Evolutionary conservation across 2,113 vertebrate genomes (phyloP).

Genomic region (Columba janthina): DNA sequence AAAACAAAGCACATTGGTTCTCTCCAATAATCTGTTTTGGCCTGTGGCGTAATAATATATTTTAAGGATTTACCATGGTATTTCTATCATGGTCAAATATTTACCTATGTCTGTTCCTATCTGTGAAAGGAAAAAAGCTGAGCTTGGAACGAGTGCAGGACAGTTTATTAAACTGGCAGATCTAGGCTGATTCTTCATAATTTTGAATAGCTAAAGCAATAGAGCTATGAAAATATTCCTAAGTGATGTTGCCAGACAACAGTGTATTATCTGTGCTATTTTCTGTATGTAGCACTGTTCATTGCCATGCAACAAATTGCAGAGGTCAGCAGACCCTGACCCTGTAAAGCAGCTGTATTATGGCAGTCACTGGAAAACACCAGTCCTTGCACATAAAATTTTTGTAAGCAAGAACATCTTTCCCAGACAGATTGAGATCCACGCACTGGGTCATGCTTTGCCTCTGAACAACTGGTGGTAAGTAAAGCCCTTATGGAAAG

Average conservation of each 20-base stretch:
- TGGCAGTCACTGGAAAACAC: background rate
- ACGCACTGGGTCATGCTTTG: background rate
- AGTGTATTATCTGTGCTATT: background rate
- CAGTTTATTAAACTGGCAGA: conserved; percentile 7
- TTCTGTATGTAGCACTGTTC: background rate
- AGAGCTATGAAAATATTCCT: conserved; percentile 46
- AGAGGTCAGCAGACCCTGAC: conserved; percentile 5
- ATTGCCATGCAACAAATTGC: conserved; percentile 23
- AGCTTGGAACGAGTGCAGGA: background rate
- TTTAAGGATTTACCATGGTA: conserved; percentile 10
- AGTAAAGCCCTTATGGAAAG: background rate
- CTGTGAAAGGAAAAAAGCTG: background rate
- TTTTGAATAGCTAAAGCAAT: conserved; percentile 24
- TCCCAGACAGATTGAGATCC: background rate
- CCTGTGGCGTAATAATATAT: background rate
- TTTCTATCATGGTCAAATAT: background rate
- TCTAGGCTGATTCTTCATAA: background rate
- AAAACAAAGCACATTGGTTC: background rate
- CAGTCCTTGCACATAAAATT: background rate
- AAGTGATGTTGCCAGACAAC: conserved; percentile 21
- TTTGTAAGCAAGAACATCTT: background rate
- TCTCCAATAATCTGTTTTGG: background rate
- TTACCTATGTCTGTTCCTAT: background rate
- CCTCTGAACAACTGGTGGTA: background rate
- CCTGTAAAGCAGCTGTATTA: conserved; percentile 4